Evolutionary conservation across 2,797 vertebrate species (phyloP), one percentile per base, ranked within the genome.

Genomic region (Petrocephalus schoutedeni): DNA sequence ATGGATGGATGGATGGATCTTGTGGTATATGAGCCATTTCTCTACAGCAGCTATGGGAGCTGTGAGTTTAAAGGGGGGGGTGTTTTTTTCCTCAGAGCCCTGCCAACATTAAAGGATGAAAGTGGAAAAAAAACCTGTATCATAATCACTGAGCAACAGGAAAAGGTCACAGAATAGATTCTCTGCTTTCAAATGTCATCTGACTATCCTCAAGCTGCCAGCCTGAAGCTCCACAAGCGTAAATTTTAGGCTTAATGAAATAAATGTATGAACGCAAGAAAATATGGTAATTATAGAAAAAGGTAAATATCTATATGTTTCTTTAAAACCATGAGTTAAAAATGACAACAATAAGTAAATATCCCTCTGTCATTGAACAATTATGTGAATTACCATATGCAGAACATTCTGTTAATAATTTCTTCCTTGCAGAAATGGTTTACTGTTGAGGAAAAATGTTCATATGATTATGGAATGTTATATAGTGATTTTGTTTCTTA

Each of bases 141-240:
- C 91, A 90, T 92, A 94, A 91, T 89, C 90, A 90, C 90, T 91
- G 9, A 89, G 90, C 87, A 89, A 94, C 92, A 91, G 86, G 51
- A 87, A 95, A 96, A 95, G 94, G 95, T 95, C 94, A 95, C 91
- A 80, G 88, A 93, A 95, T 93, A 90, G 94, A 94, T 94, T 92
- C 64, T 90, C 71, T 90, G 90, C 92, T 93, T 91, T 92, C 89
- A 95, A 96, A 95, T 94, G 91, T 94, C 93, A 94, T 87, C 67
- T 91, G 91, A 94, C 93, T 93, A 93, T 89, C 92, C 91, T 88
- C 87, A 90, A 92, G 89, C 85, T 53, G 88, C 71, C 21, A 2
- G 90, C 88, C 88, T 82, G 28, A 88, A 89, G 90, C 89, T 90
- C 90, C 88, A 90, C 51, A 92, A 90, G 88, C 19, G 84, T 87